Conservation (phyloP, 2,888 invertebrate species). For the Brachylomia viminalis region DNA sequence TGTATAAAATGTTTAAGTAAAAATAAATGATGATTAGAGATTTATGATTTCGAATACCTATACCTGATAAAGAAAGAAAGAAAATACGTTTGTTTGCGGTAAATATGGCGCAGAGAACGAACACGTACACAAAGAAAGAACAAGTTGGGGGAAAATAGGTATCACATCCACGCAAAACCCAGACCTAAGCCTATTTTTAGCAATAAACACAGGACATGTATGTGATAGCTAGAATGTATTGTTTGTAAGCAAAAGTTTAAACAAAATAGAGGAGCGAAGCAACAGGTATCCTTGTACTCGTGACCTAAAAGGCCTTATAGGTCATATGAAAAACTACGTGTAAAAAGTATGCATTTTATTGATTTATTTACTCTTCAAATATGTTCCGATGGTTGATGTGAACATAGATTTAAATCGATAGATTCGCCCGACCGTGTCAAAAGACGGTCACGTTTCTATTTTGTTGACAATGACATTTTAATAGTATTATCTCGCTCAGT, state of each 20-base stretch:
- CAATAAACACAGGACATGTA: not conserved
- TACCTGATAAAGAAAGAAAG: too few species aligned
- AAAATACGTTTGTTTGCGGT: too few species aligned
- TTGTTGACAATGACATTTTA: not conserved
- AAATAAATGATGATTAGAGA: too few species aligned
- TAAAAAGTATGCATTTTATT: not conserved
- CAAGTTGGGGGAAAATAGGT: too few species aligned
- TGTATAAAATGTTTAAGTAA: not conserved
- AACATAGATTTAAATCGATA: not conserved
- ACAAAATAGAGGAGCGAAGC: not conserved
- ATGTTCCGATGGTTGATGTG: not conserved
- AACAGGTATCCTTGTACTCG: slow-evolving; percentile 44
- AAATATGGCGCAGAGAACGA: too few species aligned
- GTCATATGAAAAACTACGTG: slow-evolving; percentile 13
- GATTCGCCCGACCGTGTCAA: not conserved
- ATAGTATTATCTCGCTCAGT: not conserved
- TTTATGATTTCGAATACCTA: not conserved
- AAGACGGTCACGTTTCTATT: not conserved
- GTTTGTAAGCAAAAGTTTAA: not conserved
- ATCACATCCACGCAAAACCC: too few species aligned
- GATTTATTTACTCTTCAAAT: slow-evolving; percentile 2
- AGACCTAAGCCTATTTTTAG: not conserved
- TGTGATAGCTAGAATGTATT: not conserved
- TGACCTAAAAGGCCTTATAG: slow-evolving; percentile 20
- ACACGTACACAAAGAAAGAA: too few species aligned